Percentiles rank a stretch among this genome's conserved stretches.
phyloP scores from a whole-genome alignment of 2,797 vertebrate species.

The Hypotaenidia philippensis region DNA sequence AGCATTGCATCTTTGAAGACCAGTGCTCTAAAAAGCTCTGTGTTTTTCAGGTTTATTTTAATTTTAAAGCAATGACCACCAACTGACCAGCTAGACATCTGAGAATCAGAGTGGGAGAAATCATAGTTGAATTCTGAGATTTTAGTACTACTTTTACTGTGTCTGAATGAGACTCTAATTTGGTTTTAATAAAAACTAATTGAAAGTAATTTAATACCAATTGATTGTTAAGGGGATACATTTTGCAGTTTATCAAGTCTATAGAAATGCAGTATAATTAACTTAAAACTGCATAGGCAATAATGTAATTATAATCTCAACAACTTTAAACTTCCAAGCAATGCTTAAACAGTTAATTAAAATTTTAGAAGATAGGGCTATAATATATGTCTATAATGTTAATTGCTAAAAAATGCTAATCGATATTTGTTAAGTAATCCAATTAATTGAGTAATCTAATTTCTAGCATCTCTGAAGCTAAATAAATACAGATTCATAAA shows the following conservation, averaged over 20 bases:
- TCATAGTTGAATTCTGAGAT: neutral
- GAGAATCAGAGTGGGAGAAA: constrained; percentile 56
- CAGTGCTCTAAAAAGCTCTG: neutral
- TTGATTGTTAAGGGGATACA: constrained; percentile 79
- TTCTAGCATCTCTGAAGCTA: constrained; percentile 13
- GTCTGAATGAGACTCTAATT: constrained; percentile 72
- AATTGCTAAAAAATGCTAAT: constrained; percentile 68
- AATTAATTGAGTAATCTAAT: constrained; percentile 60
- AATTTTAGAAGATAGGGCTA: constrained; percentile 69
- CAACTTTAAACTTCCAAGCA: constrained; percentile 73
- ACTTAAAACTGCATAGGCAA: constrained; percentile 73
- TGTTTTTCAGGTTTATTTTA: neutral
- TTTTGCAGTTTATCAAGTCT: constrained; percentile 78
- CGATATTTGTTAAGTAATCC: constrained; percentile 59
- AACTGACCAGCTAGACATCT: constrained; percentile 51
- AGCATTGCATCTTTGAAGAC: neutral
- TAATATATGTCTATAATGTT: constrained; percentile 63
- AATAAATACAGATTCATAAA: constrained; percentile 50
- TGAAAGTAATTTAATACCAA: constrained; percentile 78
- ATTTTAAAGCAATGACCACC: constrained; percentile 36
- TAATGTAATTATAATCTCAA: constrained; percentile 78
- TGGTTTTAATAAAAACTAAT: constrained; percentile 81
- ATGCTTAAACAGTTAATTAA: constrained; percentile 82
- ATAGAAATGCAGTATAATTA: constrained; percentile 79
- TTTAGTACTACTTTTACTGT: constrained; percentile 49